Percentiles rank a stretch among this genome's conserved stretches.
These are phyloP conservation scores for Noctua comes DNA, from an alignment of 2,888 invertebrate genomes.

Conservation along the genomic window DNA sequence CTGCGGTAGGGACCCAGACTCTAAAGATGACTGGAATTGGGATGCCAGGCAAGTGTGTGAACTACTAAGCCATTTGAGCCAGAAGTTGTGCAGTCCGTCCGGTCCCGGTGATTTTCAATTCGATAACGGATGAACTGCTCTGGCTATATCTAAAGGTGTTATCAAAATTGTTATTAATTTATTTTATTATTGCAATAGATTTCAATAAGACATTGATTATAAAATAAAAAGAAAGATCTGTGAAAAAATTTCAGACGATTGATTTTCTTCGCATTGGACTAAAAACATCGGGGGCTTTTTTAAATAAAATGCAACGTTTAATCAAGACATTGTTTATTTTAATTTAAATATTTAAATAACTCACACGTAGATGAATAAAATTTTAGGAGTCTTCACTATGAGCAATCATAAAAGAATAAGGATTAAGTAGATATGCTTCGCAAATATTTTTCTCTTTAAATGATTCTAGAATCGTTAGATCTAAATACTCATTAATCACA, in stretches of 20 bases:
- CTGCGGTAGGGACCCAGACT: no score
- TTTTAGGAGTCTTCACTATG: background rate
- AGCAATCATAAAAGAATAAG: constrained; percentile 34
- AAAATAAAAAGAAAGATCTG: background rate
- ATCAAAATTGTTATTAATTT: no score
- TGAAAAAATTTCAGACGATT: background rate
- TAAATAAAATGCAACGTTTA: constrained; percentile 16
- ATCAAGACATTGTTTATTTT: constrained; percentile 22
- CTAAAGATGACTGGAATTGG: no score
- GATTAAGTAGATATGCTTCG: constrained; percentile 62
- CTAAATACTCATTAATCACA: constrained; percentile 71
- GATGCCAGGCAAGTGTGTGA: no score
- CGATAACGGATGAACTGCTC: no score
- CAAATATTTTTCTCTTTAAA: constrained; percentile 73
- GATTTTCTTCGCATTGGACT: background rate
- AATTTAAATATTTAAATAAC: background rate
- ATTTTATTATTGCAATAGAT: no score
- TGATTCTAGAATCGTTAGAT: constrained; percentile 59
- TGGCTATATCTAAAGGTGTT: no score
- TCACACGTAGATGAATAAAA: background rate
- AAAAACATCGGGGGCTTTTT: background rate
- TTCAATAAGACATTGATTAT: no score
- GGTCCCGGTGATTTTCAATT: no score
- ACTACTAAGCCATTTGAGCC: no score
- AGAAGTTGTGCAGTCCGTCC: no score